Conservation (phyloP, 2,113 vertebrate genomes). For the Ailuropoda melanoleuca region DNA sequence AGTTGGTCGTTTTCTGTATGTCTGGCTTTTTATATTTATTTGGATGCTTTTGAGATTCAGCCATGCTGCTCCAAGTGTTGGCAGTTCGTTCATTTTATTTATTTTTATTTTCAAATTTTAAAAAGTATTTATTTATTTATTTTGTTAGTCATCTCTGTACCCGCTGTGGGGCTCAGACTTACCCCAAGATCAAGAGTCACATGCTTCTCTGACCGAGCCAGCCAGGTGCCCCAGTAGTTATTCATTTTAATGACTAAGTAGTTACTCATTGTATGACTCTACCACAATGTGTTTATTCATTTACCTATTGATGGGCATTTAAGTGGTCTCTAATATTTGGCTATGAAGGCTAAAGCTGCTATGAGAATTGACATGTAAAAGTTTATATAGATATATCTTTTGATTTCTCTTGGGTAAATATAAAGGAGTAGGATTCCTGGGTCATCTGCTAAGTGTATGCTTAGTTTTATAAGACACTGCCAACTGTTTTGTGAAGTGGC, state of each 20-base stretch:
- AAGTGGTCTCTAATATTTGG: background rate
- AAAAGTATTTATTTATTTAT: background rate
- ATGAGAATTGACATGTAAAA: background rate
- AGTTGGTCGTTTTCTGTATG: background rate
- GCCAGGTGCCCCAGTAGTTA: background rate
- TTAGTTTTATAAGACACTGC: slow-evolving; percentile 7
- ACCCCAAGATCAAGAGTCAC: background rate
- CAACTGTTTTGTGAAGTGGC: background rate
- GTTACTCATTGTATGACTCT: background rate
- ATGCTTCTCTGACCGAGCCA: background rate
- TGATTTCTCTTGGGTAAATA: slow-evolving; percentile 29
- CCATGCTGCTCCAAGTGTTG: background rate
- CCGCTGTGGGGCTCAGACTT: background rate
- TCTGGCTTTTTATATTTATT: background rate
- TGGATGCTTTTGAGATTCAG: background rate
- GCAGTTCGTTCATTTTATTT: background rate
- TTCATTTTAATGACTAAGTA: background rate
- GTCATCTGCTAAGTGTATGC: background rate
- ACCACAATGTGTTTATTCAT: background rate
- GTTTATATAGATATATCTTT: background rate
- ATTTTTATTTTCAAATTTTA: background rate
- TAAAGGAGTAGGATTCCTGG: background rate
- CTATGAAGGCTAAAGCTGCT: background rate
- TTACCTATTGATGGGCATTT: background rate
- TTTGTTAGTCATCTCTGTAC: background rate